These are phyloP conservation scores for Drosophila quinaria DNA, from an alignment of 2,888 invertebrate species.

Conservation along the genomic window DNA sequence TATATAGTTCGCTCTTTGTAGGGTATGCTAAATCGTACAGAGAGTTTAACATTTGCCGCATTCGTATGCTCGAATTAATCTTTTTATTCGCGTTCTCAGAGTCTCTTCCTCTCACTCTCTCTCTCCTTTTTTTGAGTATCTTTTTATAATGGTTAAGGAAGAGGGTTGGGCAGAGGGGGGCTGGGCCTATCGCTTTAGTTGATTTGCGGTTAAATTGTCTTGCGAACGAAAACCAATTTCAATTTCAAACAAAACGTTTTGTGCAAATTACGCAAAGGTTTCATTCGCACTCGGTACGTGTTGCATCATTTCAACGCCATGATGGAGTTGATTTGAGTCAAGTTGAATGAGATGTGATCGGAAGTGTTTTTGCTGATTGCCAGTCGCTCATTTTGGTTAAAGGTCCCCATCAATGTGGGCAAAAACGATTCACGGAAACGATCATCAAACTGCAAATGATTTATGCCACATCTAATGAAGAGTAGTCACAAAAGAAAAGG, in stretches of 20 bases:
- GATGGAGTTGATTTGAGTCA: slow-evolving; percentile 26
- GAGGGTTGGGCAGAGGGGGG: slow-evolving; percentile 12
- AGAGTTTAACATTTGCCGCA: slow-evolving; percentile 54
- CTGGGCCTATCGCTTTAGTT: slow-evolving; percentile 71
- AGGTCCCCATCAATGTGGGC: slow-evolving; percentile 25
- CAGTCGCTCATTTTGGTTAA: slow-evolving; percentile 48
- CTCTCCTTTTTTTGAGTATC: background rate
- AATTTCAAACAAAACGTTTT: slow-evolving; percentile 83
- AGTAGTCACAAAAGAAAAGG: slow-evolving; percentile 25
- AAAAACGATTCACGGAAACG: slow-evolving; percentile 64
- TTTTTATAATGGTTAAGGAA: slow-evolving; percentile 3
- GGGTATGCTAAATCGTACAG: slow-evolving; percentile 71
- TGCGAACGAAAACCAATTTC: slow-evolving; percentile 80
- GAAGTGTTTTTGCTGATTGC: slow-evolving; percentile 74
- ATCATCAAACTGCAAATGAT: slow-evolving; percentile 56
- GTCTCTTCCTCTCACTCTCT: slow-evolving; percentile 7
- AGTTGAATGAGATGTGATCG: slow-evolving; percentile 53
- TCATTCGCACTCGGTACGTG: slow-evolving; percentile 74
- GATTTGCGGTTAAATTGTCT: slow-evolving; percentile 80
- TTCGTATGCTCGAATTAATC: slow-evolving; percentile 51
- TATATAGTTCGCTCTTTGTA: slow-evolving; percentile 75
- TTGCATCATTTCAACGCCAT: slow-evolving; percentile 60
- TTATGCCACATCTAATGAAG: slow-evolving; percentile 50
- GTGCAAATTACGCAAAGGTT: slow-evolving; percentile 75
- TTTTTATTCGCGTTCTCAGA: slow-evolving; percentile 57